Percentiles rank a stretch among this genome's conserved stretches.
Evolutionary conservation across 2,113 vertebrate species (phyloP).

Genomic region (Lagenorhynchus albirostris): DNA sequence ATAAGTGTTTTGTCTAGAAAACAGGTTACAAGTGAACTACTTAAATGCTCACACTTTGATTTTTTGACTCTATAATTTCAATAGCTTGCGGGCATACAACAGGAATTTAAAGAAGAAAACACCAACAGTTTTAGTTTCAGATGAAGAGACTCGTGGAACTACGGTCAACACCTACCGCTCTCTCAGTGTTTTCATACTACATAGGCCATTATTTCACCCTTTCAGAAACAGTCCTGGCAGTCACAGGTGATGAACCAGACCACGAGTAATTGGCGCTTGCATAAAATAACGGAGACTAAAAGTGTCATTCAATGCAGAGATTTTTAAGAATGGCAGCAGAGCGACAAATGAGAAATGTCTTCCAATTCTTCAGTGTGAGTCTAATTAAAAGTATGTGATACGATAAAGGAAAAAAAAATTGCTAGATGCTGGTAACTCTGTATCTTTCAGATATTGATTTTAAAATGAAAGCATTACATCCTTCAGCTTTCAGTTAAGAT

Average conservation of each 20-base stretch:
- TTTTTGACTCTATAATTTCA: neutral
- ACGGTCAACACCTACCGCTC: neutral
- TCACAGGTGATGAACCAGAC: neutral
- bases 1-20: neutral
- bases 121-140: neutral
- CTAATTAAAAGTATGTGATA: neutral
- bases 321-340: neutral
- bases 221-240: neutral
- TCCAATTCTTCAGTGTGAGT: neutral
- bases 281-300: neutral
- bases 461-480: neutral
- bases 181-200: rapidly evolving
- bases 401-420: neutral
- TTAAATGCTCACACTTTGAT: neutral
- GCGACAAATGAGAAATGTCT: neutral
- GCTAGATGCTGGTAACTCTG: neutral
- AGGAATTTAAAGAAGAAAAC: neutral
- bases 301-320: neutral
- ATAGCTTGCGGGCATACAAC: neutral
- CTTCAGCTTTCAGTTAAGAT: neutral
- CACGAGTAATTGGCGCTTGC: neutral
- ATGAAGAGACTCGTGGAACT: neutral
- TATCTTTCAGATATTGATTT: neutral
- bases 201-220: neutral
- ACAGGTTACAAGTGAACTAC: neutral